Evolutionary conservation across 2,888 invertebrate genomes (phyloP), one percentile per base, ranked within the genome.

Genomic region (Laspeyria flexula): DNA sequence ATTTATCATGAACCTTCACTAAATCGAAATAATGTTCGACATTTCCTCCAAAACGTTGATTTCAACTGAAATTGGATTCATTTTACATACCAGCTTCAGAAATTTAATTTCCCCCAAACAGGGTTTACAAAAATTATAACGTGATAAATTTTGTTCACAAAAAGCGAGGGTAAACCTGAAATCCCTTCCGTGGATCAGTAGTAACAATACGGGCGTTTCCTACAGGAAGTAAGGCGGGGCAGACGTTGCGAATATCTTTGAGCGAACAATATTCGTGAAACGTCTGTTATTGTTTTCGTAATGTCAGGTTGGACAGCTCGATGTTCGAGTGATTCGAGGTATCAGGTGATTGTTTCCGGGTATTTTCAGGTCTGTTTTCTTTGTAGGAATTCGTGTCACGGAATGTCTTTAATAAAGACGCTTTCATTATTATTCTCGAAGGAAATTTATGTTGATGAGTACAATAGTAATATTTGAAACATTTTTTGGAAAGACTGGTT

Each of bases 121-220:
- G 38, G 50, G 42, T 43, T 33, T 42, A 48, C 65, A 59, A 68
- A 68, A 72, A 73, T 73, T 64, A 68, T 63, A 68, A 55, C 59
- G 42, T 54, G 47, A 68, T 73, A 71, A 71, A 71, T 71, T 62
- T 45, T 13, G 25, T 57, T 63, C 55, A 63, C 42, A 71, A 71
- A 70, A 73, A 68, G 57, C 52, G 49, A 53, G 49, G 63, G 55
- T 54, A 54, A 37, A 34, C 50, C 41, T 52, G 41, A 54, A 55
- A 67, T 71, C 71, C 75, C 64, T 69, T 65, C 60, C 64, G 56
- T 54, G 60, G 65, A 69, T 71, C 60, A 58, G 55, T 70, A 55
- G 50, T 57, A 76, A 79, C 75, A 80, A 80, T 78, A 62, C 65
- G 64, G 60, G 57, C 44, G 60, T 70, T 74, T 75, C 79, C 78